These are phyloP conservation scores for Melinopterus prodromus DNA, from an alignment of 2,888 invertebrate genomes.

Conservation along the genomic window DNA sequence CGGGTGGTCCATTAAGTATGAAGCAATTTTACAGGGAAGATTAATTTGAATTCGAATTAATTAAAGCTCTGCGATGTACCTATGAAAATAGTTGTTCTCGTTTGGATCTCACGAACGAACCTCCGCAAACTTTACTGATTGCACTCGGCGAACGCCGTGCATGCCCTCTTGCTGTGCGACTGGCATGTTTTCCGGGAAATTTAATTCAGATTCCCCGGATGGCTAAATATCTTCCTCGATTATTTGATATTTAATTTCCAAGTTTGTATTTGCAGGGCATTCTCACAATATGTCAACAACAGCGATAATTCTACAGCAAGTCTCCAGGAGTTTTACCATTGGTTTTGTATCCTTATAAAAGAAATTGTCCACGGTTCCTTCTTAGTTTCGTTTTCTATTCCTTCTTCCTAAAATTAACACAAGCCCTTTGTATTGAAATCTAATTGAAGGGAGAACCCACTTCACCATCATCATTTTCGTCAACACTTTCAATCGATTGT, in stretches of 20 bases:
- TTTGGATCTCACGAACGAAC: background rate
- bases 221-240: background rate
- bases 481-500: too few relatives aligned
- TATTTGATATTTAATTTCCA: background rate
- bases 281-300: too few relatives aligned
- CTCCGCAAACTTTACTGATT: background rate
- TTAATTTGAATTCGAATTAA: background rate
- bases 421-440: too few relatives aligned
- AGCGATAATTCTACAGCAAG: too few relatives aligned
- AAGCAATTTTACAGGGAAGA: background rate
- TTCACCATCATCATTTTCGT: too few relatives aligned
- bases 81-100: conserved; percentile 4
- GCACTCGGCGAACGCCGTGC: background rate
- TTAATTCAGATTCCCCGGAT: background rate
- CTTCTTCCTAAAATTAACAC: too few relatives aligned
- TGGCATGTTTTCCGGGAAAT: background rate
- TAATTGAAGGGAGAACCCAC: too few relatives aligned
- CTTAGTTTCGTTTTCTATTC: too few relatives aligned
- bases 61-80: background rate
- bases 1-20: background rate
- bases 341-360: too few relatives aligned
- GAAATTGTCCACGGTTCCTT: too few relatives aligned
- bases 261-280: background rate
- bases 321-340: too few relatives aligned
- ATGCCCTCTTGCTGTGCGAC: background rate